These are phyloP conservation scores for Chunga burmeisteri DNA, from an alignment of 2,113 vertebrate species.

Conservation along the genomic window DNA sequence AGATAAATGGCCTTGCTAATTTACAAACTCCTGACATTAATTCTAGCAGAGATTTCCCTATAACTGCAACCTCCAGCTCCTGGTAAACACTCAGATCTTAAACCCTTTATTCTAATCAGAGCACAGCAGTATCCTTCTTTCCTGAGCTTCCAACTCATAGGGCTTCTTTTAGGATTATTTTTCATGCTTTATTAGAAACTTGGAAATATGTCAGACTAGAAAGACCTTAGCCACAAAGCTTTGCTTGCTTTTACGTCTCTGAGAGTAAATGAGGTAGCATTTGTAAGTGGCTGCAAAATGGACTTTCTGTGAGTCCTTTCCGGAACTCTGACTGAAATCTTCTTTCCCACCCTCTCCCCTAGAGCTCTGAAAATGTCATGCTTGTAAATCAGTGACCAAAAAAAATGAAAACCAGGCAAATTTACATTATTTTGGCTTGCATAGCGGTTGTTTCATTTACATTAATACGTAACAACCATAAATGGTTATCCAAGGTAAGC, in stretches of 20 bases:
- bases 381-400: neutral
- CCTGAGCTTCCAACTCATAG: neutral
- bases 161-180: neutral
- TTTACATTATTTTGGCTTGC: neutral
- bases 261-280: neutral
- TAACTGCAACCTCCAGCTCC: neutral
- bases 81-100: neutral
- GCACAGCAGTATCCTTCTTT: neutral
- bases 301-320: neutral
- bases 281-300: neutral
- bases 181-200: neutral
- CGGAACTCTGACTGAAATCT: neutral
- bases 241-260: neutral
- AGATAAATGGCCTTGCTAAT: neutral
- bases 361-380: neutral
- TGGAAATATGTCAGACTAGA: neutral
- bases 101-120: neutral
- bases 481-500: neutral
- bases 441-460: neutral
- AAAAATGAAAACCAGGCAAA: neutral
- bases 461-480: neutral
- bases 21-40: neutral
- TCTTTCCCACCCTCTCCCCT: fast-evolving
- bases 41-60: neutral
- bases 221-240: neutral